Base-by-base conservation (phyloP, 2,888 invertebrate species). In the Conus canariensis region DNA sequence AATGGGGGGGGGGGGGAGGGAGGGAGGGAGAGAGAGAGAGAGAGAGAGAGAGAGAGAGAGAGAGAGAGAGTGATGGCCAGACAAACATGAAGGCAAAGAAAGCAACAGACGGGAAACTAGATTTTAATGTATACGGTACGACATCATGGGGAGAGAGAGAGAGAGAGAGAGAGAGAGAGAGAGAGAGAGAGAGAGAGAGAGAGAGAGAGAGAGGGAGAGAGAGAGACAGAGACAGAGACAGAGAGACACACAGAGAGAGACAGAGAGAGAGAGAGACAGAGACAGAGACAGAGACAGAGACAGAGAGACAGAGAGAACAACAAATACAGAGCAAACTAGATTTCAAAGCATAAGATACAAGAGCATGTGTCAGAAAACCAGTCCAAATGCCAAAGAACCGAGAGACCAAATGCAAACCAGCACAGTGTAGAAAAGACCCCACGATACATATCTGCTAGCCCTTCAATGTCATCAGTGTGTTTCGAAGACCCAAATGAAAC, bases 181-280 rank as follows among this genome's bases (percentile, higher is more conserved):
- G 70, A 14, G 22, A 14, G 19, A 70, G 70, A 85, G 83, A 85
- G 59, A 85, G 59, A 85, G 59, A 85, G 59, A 85, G 59, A 85
- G 83, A 85, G 83, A 85, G 83, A 85, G 22, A 85, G 85, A 85
- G 85, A 85, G 85, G 59, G 59, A 59, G 19, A 82, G 85, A 85
- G 1, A 85, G 59, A 85, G 8, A 56, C 58, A 83, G 58, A 56
- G 56, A 56, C 6, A 56, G 56, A 83, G 83, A 83, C 6, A 83
- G 83, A 58, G 0, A 56, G 14, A 56, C 8, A 22, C 8, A 83
- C 58, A 56, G 56, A 19, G 56, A 19, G 56, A 56, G 83, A 83
- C 5, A 83, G 83, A 56, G 16, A 83, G 56, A 87, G 82, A 80
- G 45, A 64, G 82, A 89, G 82, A 91, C 45, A 89, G 59, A 89